Evolutionary conservation across 1,140 invertebrate genomes (phyloP).

Genomic region (Yoshiicerus persimilis): DNA sequence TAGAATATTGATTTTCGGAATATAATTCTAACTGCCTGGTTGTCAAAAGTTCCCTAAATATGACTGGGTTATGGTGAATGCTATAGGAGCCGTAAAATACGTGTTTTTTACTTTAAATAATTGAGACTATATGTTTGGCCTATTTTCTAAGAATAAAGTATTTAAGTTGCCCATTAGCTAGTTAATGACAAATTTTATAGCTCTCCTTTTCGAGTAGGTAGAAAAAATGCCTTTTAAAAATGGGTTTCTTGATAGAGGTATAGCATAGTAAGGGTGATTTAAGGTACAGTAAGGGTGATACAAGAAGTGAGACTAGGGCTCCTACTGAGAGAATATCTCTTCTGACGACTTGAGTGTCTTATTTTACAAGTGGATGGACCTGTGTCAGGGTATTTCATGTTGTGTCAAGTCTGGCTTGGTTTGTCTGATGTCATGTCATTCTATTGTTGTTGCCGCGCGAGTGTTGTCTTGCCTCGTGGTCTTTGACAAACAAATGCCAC

Average conservation of each 20-base stretch:
- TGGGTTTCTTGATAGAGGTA: not conserved
- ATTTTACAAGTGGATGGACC: not conserved
- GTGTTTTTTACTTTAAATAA: no score
- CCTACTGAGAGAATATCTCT: not conserved
- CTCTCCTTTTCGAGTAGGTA: not conserved
- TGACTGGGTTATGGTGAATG: no score
- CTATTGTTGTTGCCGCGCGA: not conserved
- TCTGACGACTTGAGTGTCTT: not conserved
- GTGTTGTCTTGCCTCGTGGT: not conserved
- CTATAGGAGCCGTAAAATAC: no score
- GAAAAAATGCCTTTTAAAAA: not conserved
- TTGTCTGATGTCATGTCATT: not conserved
- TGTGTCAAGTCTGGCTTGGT: not conserved
- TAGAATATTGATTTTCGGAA: no score
- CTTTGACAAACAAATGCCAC: not conserved
- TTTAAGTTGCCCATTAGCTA: not conserved
- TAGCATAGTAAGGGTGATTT: no score
- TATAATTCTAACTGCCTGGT: no score
- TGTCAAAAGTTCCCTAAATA: no score
- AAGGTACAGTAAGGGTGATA: no score
- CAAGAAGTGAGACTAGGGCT: not conserved
- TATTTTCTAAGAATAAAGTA: not conserved
- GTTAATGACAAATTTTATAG: not conserved
- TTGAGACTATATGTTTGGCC: no score
- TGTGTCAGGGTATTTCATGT: not conserved